A percentile compares a stretch with the other conserved stretches of the same genome.
These are phyloP conservation scores for Campoplex nolae DNA, from an alignment of 2,888 invertebrate genomes.

Conservation along the genomic window DNA sequence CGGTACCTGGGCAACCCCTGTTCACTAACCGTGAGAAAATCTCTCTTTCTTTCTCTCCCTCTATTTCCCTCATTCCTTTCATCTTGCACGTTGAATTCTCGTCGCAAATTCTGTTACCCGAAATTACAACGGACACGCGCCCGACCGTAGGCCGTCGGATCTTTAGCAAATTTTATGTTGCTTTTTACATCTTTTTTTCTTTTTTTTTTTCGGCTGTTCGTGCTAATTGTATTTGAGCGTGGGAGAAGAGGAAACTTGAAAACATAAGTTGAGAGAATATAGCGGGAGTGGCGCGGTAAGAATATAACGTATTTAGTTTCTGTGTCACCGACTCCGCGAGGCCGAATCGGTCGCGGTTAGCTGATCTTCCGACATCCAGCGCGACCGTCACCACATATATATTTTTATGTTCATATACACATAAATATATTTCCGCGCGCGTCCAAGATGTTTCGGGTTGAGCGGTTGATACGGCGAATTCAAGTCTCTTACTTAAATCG, in stretches of 20 bases:
- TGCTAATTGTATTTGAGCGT: background rate
- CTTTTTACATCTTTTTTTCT: background rate
- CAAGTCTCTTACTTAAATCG: background rate
- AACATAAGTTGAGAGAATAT: background rate
- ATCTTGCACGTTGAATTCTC: background rate
- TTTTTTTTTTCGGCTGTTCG: background rate
- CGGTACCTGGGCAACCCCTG: conserved; percentile 7
- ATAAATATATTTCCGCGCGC: background rate
- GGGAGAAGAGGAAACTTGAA: background rate
- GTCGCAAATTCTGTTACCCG: conserved; percentile 4
- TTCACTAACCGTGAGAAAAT: conserved; percentile 7
- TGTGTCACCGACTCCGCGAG: conserved; percentile 73
- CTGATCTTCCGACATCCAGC: conserved; percentile 70
- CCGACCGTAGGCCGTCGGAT: background rate
- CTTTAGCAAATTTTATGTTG: background rate
- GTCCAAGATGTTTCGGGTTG: conserved; percentile 2
- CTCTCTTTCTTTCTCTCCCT: background rate
- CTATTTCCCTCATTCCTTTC: background rate
- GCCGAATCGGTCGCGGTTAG: conserved; percentile 73
- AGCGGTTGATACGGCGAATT: background rate
- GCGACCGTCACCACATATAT: conserved; percentile 59
- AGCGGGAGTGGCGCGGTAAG: conserved; percentile 2
- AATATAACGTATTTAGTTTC: conserved; percentile 67
- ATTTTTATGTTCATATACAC: background rate
- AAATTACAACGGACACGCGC: conserved; percentile 7